Evolutionary conservation across 1,140 invertebrate genomes (phyloP), one percentile per base, ranked within the genome.

Genomic region (Zaprionus gabonicus): DNA sequence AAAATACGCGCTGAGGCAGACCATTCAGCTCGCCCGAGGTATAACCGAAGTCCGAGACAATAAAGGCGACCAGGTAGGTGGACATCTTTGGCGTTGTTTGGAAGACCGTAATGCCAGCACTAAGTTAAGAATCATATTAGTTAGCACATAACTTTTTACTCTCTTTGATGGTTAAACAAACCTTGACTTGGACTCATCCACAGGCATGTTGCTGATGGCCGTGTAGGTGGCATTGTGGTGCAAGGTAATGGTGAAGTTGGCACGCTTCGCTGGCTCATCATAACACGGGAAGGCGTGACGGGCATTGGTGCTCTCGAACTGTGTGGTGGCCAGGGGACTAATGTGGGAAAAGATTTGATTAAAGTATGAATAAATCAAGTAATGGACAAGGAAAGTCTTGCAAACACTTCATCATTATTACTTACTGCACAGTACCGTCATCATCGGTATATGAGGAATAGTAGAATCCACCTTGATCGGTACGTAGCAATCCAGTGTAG

Each of bases 271-370:
- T 0, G 98, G 98, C 83, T 99, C 98, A 91, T 99, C 98, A 83
- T 97, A 97, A 91, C 97, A 98, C 0, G 98, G 97, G 82, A 98
- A 98, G 1, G 96, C 96, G 66, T 95, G 94, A 10, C 97, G 94
- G 2, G 97, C 97, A 91, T 96, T 95, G 0, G 95, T 97, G 1
- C 97, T 95, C 86, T 98, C 95, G 78, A 98, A 96, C 91, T 98
- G 97, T 0, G 97, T 97, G 0, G 95, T 95, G 12, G 95, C 95
- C 28, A 97, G 91, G 85, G 94, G 95, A 67, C 96, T 97, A 15
- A 0, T 25, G 10, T 3, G 0, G 6, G 49, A 15, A 15, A 36
- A 4, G 3, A 9, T 10, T 1, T 36, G 20, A 6, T 31, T 9
- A n/a, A 41, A n/a, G 13, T 7, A 41, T n/a, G 7, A 0, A 44